These are phyloP conservation scores for Pseudois nayaur DNA, from an alignment of 2,113 vertebrate species.

Conservation along the genomic window DNA sequence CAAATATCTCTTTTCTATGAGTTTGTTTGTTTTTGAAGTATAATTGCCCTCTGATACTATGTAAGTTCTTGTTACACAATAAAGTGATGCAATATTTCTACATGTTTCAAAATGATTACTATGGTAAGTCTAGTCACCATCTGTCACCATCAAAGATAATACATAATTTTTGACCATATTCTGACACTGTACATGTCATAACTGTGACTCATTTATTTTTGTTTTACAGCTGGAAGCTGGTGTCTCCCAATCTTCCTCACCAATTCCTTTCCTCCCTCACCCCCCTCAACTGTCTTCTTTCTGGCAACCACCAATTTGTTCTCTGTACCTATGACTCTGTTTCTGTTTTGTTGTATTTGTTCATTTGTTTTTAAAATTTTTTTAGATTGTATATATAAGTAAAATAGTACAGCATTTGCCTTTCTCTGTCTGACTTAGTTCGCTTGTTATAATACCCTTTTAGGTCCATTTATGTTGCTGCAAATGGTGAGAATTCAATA, in stretches of 20 bases:
- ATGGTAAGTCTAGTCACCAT: neutral
- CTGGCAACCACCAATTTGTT: neutral
- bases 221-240: neutral
- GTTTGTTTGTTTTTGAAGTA: neutral
- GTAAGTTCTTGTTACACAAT: neutral
- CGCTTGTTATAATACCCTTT: neutral
- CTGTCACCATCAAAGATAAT: neutral
- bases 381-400: neutral
- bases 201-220: neutral
- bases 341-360: neutral
- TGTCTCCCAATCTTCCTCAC: neutral
- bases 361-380: neutral
- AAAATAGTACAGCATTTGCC: neutral
- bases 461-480: neutral
- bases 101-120: neutral
- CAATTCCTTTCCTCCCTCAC: neutral
- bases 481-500: neutral
- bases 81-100: neutral
- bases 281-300: neutral
- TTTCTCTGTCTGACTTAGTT: neutral
- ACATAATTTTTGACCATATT: neutral
- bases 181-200: neutral
- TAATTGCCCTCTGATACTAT: neutral
- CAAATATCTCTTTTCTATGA: neutral
- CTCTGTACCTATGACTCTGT: neutral